A percentile compares a stretch with the other conserved stretches of the same genome.
phyloP scores from a whole-genome alignment of 1,140 invertebrate species.

The Condylostylus longicornis region DNA sequence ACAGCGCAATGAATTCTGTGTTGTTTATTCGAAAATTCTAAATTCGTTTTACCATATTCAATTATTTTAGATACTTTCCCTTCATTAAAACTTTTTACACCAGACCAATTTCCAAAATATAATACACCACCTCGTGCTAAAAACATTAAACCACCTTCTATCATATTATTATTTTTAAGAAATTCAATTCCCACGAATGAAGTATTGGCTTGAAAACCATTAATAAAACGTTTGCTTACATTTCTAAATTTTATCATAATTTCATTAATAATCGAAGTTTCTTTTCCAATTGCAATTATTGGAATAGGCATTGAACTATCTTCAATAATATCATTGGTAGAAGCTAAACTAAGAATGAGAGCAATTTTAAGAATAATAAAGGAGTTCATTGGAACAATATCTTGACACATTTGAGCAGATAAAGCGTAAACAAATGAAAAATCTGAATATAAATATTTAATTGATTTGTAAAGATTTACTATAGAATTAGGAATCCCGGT shows the following conservation, averaged over 20 bases:
- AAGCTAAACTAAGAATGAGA: neutral
- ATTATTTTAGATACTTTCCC: neutral
- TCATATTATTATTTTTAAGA: neutral
- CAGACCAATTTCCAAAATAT: neutral
- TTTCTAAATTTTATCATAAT: neutral
- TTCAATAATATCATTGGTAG: neutral
- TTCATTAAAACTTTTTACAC: neutral
- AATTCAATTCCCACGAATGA: too few species aligned
- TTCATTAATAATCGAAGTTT: neutral
- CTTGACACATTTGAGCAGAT: neutral
- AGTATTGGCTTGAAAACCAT: neutral
- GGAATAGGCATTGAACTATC: neutral
- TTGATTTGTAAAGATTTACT: too few species aligned
- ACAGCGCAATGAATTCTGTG: neutral
- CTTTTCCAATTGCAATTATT: neutral
- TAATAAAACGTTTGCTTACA: neutral
- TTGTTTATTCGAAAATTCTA: neutral
- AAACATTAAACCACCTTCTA: neutral
- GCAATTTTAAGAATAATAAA: neutral
- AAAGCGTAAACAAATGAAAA: neutral
- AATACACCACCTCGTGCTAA: conserved; percentile 1
- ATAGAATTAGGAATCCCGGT: too few species aligned
- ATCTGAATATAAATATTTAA: too few species aligned
- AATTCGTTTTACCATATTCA: neutral
- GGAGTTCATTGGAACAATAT: neutral